These are phyloP conservation scores for Trichosurus vulpecula DNA, from an alignment of 2,797 vertebrate genomes.

Conservation along the genomic window DNA sequence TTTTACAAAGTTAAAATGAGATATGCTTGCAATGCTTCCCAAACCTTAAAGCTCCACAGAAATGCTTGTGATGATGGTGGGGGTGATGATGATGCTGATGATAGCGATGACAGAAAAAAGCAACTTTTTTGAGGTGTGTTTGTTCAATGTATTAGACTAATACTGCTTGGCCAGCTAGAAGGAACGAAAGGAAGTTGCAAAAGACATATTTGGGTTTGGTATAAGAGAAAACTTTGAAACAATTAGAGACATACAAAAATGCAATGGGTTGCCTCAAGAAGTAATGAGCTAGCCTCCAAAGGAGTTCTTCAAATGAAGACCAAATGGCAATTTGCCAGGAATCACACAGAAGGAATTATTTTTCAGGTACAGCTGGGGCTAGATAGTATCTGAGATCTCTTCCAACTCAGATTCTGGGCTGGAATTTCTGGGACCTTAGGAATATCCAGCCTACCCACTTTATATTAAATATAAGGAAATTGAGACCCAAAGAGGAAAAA, in stretches of 20 bases:
- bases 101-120: not conserved
- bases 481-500: too few species aligned
- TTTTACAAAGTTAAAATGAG: not conserved
- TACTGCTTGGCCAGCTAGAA: not conserved
- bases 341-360: too few species aligned
- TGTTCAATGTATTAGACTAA: not conserved
- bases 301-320: not conserved
- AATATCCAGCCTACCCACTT: too few species aligned
- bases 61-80: not conserved
- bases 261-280: not conserved
- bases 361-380: too few species aligned
- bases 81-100: not conserved
- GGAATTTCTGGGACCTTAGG: too few species aligned
- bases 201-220: not conserved
- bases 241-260: not conserved
- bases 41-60: not conserved
- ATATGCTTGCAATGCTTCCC: not conserved
- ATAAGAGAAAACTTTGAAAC: not conserved
- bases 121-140: not conserved
- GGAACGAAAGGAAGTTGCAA: not conserved
- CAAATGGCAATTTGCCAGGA: not conserved
- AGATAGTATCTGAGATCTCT: too few species aligned
- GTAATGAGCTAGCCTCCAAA: not conserved
- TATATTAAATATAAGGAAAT: too few species aligned
- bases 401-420: too few species aligned